phyloP scores from a whole-genome alignment of 2,113 vertebrate species.

The Chauna torquata region DNA sequence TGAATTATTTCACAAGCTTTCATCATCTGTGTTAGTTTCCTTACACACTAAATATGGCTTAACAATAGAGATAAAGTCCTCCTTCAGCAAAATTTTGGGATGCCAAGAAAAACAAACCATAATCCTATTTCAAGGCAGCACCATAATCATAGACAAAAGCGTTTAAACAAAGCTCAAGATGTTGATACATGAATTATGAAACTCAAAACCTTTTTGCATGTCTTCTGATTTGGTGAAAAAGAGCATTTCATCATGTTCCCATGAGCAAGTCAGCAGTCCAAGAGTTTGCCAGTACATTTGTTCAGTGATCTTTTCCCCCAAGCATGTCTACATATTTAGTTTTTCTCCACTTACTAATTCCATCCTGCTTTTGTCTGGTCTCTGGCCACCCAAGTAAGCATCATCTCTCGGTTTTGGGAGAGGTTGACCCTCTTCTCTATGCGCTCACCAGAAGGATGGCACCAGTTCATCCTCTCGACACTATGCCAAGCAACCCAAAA shows the following conservation, averaged over 20 bases:
- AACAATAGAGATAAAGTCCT: neutral
- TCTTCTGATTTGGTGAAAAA: neutral
- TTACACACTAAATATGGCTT: neutral
- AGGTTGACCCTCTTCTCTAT: neutral
- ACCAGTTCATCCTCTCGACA: fast-evolving
- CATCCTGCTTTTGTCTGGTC: neutral
- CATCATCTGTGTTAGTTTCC: neutral
- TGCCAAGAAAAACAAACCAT: slow-evolving; percentile 41
- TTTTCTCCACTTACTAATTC: neutral
- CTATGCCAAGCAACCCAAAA: neutral
- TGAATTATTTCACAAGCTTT: slow-evolving; percentile 1
- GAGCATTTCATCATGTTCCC: neutral
- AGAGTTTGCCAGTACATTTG: neutral
- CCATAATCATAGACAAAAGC: neutral
- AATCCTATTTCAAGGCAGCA: neutral
- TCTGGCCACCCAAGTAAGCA: neutral
- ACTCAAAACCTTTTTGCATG: neutral
- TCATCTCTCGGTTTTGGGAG: neutral
- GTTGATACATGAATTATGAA: neutral
- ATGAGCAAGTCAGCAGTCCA: neutral
- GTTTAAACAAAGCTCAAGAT: slow-evolving; percentile 36
- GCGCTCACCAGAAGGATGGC: neutral
- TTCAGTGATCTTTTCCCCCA: neutral
- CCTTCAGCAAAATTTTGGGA: neutral
- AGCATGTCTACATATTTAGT: neutral